Conservation (phyloP, 2,113 vertebrate species). For the Saimiri boliviensis region DNA sequence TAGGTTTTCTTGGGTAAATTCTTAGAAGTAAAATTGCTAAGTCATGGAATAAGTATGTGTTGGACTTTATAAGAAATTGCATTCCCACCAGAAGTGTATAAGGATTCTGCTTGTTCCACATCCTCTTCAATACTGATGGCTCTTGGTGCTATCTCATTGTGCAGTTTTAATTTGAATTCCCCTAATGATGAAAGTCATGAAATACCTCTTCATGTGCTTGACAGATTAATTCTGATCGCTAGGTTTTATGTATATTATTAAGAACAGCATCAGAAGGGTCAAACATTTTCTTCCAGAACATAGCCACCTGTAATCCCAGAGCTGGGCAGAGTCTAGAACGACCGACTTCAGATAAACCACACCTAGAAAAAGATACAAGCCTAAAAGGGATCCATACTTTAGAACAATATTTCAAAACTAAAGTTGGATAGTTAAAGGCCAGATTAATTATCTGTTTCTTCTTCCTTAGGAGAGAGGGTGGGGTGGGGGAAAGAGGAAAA, state of each 20-base stretch:
- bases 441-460: constrained; percentile 51
- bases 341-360: background rate
- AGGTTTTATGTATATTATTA: background rate
- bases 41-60: background rate
- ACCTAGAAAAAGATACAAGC: background rate
- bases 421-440: constrained; percentile 8
- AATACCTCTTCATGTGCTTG: background rate
- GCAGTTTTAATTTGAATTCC: background rate
- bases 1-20: constrained; percentile 14
- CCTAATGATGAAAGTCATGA: background rate
- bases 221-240: constrained; percentile 1
- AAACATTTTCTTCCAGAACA: background rate
- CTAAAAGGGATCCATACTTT: background rate
- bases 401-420: constrained; percentile 7
- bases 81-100: background rate
- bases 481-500: accelerated
- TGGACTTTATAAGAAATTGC: constrained; percentile 1
- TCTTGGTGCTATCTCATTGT: background rate
- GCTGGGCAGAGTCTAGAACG: background rate
- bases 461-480: background rate
- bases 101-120: background rate
- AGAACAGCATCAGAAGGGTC: background rate
- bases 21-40: background rate
- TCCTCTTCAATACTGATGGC: background rate
- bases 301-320: constrained; percentile 33